Evolutionary conservation across 2,797 vertebrate genomes (phyloP).

Genomic region (Pangasius macronema): DNA sequence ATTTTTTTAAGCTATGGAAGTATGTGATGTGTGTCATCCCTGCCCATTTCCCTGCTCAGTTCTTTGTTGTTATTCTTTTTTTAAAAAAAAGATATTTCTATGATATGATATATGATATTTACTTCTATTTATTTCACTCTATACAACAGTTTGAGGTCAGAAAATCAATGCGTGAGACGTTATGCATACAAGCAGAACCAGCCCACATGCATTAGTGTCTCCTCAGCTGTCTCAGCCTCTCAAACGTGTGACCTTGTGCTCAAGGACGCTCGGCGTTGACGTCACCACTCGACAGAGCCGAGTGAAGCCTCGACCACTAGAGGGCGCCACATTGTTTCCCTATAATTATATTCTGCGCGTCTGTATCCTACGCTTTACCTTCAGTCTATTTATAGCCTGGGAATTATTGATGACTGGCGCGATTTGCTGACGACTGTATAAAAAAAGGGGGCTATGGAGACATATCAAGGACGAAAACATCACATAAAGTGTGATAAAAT

Average conservation of each 20-base stretch:
- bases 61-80: not conserved
- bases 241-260: slow-evolving; percentile 74
- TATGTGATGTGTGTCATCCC: not conserved
- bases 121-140: not conserved
- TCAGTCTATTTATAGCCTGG: slow-evolving; percentile 39
- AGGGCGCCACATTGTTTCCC: slow-evolving; percentile 53
- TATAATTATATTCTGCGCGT: slow-evolving; percentile 16
- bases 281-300: slow-evolving; percentile 63
- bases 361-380: slow-evolving; percentile 32
- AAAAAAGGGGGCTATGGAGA: slow-evolving; percentile 24
- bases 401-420: slow-evolving; percentile 46
- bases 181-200: not conserved
- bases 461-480: slow-evolving; percentile 36
- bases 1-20: not conserved
- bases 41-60: not conserved
- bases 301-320: slow-evolving; percentile 57
- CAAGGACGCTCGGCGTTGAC: slow-evolving; percentile 73
- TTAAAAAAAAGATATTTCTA: no score
- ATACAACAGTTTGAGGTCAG: not conserved
- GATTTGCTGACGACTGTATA: slow-evolving; percentile 42
- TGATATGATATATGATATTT: not conserved
- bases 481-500: slow-evolving; percentile 16
- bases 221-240: slow-evolving; percentile 51
- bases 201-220: slow-evolving; percentile 8
- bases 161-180: slow-evolving; percentile 5